A percentile compares a stretch with the other conserved stretches of the same genome.
These are phyloP conservation scores for Caranx melampygus DNA, from an alignment of 2,113 vertebrate genomes.

Conservation along the genomic window DNA sequence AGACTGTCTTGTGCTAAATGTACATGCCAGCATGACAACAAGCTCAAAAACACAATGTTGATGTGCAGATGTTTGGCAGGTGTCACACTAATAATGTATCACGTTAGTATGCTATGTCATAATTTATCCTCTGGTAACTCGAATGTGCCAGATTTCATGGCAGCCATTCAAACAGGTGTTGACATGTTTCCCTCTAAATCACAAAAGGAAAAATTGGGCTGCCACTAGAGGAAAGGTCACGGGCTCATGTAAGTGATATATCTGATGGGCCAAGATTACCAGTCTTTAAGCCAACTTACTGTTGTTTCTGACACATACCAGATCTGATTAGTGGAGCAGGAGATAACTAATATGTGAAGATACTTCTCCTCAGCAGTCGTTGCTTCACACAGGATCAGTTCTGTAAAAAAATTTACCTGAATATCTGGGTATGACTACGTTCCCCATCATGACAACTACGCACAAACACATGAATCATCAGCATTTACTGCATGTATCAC, in stretches of 20 bases:
- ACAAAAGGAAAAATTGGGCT: not conserved
- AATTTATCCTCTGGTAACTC: not conserved
- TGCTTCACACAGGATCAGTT: conserved; percentile 5
- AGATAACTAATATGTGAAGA: not conserved
- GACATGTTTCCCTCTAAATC: not conserved
- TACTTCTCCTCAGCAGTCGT: not conserved
- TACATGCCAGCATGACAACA: not conserved
- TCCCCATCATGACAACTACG: not conserved
- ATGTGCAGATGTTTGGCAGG: conserved; percentile 1
- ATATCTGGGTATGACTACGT: too few species aligned
- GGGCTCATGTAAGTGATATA: not conserved
- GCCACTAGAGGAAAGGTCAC: not conserved
- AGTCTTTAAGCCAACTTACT: not conserved
- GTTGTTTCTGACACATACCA: not conserved
- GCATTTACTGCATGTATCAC: conserved; percentile 54
- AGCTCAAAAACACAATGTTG: not conserved
- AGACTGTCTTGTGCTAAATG: not conserved
- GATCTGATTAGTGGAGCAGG: not conserved
- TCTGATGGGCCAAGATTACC: not conserved
- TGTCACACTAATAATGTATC: not conserved
- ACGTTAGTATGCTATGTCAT: not conserved
- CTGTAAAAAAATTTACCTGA: too few species aligned
- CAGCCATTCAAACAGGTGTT: not conserved
- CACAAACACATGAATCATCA: conserved; percentile 66
- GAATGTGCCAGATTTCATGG: not conserved